Conservation (phyloP, 2,113 vertebrate genomes). For the Aegotheles bennettii region DNA sequence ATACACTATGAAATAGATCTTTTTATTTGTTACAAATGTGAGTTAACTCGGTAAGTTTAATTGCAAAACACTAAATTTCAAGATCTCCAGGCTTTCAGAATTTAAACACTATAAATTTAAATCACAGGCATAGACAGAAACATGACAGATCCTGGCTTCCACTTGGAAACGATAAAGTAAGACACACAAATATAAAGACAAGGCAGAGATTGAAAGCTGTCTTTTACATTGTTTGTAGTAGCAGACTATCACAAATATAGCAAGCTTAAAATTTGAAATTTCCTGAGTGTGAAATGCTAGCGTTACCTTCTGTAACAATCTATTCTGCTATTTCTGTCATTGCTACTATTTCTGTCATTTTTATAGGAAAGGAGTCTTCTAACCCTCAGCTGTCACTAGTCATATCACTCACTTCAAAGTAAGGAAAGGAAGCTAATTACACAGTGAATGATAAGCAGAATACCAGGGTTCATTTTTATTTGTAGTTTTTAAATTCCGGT, state of each 20-base stretch:
- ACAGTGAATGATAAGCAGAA: not conserved
- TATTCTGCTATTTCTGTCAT: not conserved
- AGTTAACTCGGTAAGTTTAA: not conserved
- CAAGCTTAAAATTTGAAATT: not conserved
- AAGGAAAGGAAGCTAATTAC: not conserved
- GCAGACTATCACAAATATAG: not conserved
- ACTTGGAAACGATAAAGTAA: not conserved
- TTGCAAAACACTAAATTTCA: not conserved
- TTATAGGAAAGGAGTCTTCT: not conserved
- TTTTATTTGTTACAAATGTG: not conserved
- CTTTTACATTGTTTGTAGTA: not conserved
- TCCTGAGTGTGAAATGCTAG: not conserved
- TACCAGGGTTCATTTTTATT: not conserved
- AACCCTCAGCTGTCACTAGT: not conserved
- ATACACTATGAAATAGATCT: not conserved
- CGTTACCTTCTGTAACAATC: not conserved
- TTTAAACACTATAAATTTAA: not conserved
- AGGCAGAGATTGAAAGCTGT: not conserved
- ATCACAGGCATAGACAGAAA: not conserved
- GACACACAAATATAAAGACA: not conserved
- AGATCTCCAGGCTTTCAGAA: not conserved
- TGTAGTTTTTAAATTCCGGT: not conserved
- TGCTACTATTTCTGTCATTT: not conserved
- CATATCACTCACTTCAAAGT: not conserved
- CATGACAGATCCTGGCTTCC: not conserved